phyloP scores from a whole-genome alignment of 1,140 invertebrate genomes.

The Pantala flavescens region DNA sequence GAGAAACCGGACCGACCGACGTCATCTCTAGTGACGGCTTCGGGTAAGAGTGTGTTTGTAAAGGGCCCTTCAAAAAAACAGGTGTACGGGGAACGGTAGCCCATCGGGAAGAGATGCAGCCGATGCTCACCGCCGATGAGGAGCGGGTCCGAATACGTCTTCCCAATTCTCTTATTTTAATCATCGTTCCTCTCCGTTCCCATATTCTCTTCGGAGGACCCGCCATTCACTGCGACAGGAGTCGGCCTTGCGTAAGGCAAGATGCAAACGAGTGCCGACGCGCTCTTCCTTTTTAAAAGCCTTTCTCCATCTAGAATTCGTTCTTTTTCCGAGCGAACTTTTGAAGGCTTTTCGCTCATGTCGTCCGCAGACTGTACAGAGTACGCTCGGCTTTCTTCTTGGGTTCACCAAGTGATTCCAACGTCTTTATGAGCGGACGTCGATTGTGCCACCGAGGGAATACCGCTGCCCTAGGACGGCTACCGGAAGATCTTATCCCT shows the following conservation, averaged over 20 bases:
- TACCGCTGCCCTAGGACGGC: no score
- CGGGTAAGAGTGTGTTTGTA: background rate
- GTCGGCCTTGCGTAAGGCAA: background rate
- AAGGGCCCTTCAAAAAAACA: background rate
- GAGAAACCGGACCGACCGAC: background rate
- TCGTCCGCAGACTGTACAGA: background rate
- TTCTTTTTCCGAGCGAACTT: background rate
- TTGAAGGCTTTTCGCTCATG: background rate
- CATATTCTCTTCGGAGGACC: background rate
- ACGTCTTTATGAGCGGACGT: background rate
- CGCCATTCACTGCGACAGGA: background rate
- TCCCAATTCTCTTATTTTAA: background rate
- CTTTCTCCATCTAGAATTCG: background rate
- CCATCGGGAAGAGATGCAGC: background rate
- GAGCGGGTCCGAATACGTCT: background rate
- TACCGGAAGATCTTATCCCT: no score
- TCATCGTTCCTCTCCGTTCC: background rate
- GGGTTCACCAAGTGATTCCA: background rate
- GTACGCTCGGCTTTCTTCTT: background rate
- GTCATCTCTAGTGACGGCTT: background rate
- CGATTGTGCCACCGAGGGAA: no score
- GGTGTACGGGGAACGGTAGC: background rate
- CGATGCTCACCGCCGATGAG: background rate
- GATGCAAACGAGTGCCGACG: background rate
- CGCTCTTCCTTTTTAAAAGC: background rate